Percentiles rank a stretch among this genome's conserved stretches.
These are phyloP conservation scores for Synaphobranchus kaupii DNA, from an alignment of 2,797 vertebrate species.

Conservation along the genomic window DNA sequence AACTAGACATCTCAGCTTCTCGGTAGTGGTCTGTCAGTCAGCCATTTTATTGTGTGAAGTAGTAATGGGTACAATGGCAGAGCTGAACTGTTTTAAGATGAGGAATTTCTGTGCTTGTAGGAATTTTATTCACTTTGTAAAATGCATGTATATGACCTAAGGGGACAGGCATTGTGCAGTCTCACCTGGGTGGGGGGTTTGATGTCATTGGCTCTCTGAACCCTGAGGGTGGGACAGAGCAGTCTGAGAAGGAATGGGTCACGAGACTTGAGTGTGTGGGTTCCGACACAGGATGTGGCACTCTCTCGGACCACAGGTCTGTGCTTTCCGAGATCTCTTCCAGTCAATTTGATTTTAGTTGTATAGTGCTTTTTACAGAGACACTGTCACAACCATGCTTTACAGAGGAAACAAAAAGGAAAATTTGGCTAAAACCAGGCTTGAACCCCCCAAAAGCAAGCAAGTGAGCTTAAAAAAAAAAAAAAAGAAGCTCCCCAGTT, in stretches of 20 bases:
- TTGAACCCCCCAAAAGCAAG: too few species aligned
- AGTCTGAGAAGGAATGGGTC: neutral
- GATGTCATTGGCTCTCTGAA: neutral
- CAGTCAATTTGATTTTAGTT: too few species aligned
- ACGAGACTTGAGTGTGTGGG: neutral
- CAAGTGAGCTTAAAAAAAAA: too few species aligned
- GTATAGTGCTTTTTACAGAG: too few species aligned
- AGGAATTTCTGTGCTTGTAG: neutral
- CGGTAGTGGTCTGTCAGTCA: neutral
- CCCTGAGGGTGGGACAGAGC: neutral
- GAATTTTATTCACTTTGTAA: neutral
- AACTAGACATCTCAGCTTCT: neutral
- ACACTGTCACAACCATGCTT: too few species aligned
- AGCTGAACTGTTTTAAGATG: neutral
- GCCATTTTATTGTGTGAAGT: neutral
- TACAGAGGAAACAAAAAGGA: too few species aligned
- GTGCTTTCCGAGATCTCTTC: neutral
- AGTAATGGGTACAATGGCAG: neutral
- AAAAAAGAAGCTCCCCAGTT: too few species aligned
- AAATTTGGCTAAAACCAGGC: too few species aligned
- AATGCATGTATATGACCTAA: neutral
- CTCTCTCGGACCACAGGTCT: neutral
- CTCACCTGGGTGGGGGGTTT: neutral
- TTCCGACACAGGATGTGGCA: neutral
- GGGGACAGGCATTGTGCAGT: neutral